Conservation (phyloP, 1,140 invertebrate species). For the Drosophila saltans region DNA sequence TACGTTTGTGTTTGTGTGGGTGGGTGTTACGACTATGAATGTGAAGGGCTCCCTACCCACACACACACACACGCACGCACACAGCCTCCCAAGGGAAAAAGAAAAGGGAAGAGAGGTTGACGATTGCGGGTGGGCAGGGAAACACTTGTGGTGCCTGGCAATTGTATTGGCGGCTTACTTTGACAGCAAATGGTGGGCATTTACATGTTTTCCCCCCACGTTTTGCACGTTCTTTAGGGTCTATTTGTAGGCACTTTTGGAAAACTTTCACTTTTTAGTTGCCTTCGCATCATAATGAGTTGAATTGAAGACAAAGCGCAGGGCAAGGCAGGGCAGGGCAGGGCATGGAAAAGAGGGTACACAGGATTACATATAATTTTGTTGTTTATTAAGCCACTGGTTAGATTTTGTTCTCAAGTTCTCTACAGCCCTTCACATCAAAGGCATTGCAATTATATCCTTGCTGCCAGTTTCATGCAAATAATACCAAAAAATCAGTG, state of each 20-base stretch:
- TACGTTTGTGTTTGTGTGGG: slow-evolving; percentile 31
- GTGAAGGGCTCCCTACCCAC: slow-evolving; percentile 26
- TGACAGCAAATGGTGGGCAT: not conserved
- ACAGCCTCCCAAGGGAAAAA: slow-evolving; percentile 17
- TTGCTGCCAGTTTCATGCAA: not conserved
- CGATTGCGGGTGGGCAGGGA: not conserved
- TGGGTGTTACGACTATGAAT: slow-evolving; percentile 27
- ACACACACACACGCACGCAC: slow-evolving; percentile 37
- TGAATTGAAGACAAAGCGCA: not conserved
- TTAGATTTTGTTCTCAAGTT: slow-evolving; percentile 31
- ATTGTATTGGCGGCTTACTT: slow-evolving; percentile 28
- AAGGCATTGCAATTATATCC: slow-evolving; percentile 15
- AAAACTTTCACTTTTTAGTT: slow-evolving; percentile 68
- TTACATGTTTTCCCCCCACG: not conserved
- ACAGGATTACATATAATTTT: slow-evolving; percentile 21
- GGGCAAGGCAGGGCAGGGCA: not conserved
- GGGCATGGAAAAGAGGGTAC: not conserved
- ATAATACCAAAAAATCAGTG: slow-evolving; percentile 1
- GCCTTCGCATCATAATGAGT: slow-evolving; percentile 67
- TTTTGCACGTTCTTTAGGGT: slow-evolving; percentile 41
- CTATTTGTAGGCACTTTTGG: slow-evolving; percentile 39
- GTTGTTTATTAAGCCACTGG: slow-evolving; percentile 63
- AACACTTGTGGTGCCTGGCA: slow-evolving; percentile 68
- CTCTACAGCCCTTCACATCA: slow-evolving; percentile 5
- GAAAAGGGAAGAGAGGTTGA: not conserved